These are phyloP conservation scores for Caenorhabditis inopinata DNA, from an alignment of 1,140 invertebrate genomes.

Conservation along the genomic window DNA sequence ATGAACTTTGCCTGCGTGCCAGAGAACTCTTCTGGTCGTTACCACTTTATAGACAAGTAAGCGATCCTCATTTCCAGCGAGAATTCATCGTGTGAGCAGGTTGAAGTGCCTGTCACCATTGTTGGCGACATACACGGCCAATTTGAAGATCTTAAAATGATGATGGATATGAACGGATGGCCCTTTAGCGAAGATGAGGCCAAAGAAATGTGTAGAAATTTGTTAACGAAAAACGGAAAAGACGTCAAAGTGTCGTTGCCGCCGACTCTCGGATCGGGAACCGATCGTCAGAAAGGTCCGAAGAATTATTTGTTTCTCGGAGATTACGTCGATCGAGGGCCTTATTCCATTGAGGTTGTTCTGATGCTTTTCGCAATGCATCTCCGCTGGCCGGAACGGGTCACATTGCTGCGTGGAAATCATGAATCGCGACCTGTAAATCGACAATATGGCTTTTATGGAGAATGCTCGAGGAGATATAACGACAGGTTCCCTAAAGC, in stretches of 20 bases:
- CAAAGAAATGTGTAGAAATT: slow-evolving; percentile 67
- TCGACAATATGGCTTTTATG: slow-evolving; percentile 54
- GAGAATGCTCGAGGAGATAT: slow-evolving; percentile 47
- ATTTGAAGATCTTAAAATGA: slow-evolving; percentile 68
- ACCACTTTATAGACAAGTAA: neutral
- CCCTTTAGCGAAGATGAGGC: slow-evolving; percentile 63
- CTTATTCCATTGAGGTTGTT: slow-evolving; percentile 98
- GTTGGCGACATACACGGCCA: slow-evolving; percentile 71
- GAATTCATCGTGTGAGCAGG: slow-evolving; percentile 40
- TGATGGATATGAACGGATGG: slow-evolving; percentile 44
- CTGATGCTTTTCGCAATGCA: slow-evolving; percentile 89
- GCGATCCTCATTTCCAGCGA: neutral
- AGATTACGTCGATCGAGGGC: slow-evolving; percentile 96
- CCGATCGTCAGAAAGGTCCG: neutral
- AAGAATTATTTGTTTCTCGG: slow-evolving; percentile 82
- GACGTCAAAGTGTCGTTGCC: slow-evolving; percentile 57
- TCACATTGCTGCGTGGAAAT: slow-evolving; percentile 90
- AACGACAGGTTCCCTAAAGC: slow-evolving; percentile 40
- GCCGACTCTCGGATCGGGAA: neutral
- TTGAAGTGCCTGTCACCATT: slow-evolving; percentile 61
- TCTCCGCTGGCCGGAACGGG: slow-evolving; percentile 95
- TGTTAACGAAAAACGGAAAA: neutral
- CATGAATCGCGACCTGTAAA: slow-evolving; percentile 90
- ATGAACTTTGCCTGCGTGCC: slow-evolving; percentile 54
- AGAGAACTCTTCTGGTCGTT: slow-evolving; percentile 56